Evolutionary conservation across 2,113 vertebrate genomes (phyloP).

Genomic region (Pholis gunnellus): DNA sequence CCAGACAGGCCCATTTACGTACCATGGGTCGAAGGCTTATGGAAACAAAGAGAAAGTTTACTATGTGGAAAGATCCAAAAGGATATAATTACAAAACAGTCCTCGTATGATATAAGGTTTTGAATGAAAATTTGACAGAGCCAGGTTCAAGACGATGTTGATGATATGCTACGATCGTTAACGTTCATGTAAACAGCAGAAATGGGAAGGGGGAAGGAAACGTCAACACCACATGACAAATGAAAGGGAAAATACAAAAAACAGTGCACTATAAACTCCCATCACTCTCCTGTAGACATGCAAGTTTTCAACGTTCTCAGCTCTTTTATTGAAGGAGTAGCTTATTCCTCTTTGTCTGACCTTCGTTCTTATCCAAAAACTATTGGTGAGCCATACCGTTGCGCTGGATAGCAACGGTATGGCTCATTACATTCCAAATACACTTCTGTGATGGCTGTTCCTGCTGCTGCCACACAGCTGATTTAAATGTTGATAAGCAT

Average conservation of each 20-base stretch:
- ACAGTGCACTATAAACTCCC: slow-evolving; percentile 5
- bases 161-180: slow-evolving; percentile 12
- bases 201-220: slow-evolving; percentile 7
- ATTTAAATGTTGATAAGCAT: background rate
- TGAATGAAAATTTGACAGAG: slow-evolving; percentile 58
- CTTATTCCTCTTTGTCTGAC: background rate
- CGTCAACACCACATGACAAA: slow-evolving; percentile 29
- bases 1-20: slow-evolving; percentile 35
- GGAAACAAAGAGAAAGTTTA: slow-evolving; percentile 57
- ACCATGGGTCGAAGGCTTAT: slow-evolving; percentile 42
- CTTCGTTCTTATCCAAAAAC: background rate
- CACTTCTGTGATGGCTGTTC: background rate
- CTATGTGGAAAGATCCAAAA: slow-evolving; percentile 48
- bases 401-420: no score
- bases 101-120: slow-evolving; percentile 43
- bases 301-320: background rate
- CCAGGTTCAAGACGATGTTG: slow-evolving; percentile 12
- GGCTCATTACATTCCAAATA: no score
- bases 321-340: background rate
- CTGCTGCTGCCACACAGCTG: background rate
- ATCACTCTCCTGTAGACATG: background rate
- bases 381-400: background rate
- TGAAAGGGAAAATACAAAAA: background rate
- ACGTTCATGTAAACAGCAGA: slow-evolving; percentile 41
- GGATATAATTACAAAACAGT: slow-evolving; percentile 57